Conservation (phyloP, 2,888 invertebrate genomes). For the Lottia scabra region DNA sequence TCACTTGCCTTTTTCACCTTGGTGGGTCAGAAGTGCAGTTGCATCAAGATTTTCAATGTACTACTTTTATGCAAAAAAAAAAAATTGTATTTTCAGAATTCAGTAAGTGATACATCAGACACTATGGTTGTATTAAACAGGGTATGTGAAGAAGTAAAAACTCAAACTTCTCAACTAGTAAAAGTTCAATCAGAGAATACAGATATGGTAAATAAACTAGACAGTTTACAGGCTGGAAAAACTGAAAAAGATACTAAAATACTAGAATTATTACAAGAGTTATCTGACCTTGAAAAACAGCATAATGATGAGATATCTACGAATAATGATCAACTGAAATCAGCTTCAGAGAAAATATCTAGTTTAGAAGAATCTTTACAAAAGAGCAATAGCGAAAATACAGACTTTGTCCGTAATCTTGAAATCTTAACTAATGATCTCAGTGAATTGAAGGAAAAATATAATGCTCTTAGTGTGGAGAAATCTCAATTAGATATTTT, state of each 20-base stretch:
- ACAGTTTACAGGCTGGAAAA: conserved; percentile 17
- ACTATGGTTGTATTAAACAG: conserved; percentile 15
- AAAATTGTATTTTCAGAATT: conserved; percentile 18
- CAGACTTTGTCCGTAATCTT: conserved; percentile 5
- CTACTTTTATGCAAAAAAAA: not conserved
- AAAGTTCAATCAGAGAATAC: conserved; percentile 18
- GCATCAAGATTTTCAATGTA: too few species aligned
- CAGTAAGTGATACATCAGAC: conserved; percentile 27
- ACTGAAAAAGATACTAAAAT: conserved; percentile 13
- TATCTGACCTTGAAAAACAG: conserved; percentile 11
- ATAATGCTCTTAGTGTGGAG: not conserved
- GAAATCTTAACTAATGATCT: not conserved
- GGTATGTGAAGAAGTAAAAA: conserved; percentile 21
- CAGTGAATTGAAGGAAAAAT: not conserved
- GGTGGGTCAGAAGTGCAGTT: too few species aligned
- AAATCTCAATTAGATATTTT: not conserved
- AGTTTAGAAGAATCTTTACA: conserved; percentile 18
- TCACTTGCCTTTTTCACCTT: too few species aligned
- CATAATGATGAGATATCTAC: conserved; percentile 18
- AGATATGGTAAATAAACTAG: conserved; percentile 21
- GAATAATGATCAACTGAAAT: conserved; percentile 10
- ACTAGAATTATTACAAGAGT: conserved; percentile 2
- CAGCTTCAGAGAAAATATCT: not conserved
- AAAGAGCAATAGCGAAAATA: conserved; percentile 18
- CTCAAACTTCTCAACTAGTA: conserved; percentile 11